Evolutionary conservation across 2,113 vertebrate genomes (phyloP).

Genomic region (Sakesphorus luctuosus): DNA sequence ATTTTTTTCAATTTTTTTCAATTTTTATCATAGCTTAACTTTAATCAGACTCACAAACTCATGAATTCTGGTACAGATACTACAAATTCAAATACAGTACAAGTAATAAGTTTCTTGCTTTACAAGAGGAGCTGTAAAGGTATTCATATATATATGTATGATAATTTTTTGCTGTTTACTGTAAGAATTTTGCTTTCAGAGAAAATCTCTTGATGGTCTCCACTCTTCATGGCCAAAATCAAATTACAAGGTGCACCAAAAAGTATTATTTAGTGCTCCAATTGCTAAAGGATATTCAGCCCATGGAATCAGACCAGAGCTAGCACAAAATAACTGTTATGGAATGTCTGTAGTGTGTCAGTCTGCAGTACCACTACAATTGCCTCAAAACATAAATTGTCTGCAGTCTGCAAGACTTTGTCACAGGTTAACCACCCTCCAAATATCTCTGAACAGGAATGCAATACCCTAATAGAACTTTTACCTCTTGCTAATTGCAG

Average conservation of each 20-base stretch:
- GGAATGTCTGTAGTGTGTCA: not conserved
- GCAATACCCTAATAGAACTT: not conserved
- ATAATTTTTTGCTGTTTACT: not conserved
- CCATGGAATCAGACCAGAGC: not conserved
- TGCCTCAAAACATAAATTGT: not conserved
- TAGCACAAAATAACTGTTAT: not conserved
- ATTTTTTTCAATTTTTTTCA: too few species aligned
- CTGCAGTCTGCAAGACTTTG: not conserved
- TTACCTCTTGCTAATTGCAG: not conserved
- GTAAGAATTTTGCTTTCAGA: not conserved
- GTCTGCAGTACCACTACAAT: not conserved
- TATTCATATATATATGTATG: not conserved
- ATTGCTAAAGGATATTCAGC: not conserved
- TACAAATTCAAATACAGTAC: not conserved
- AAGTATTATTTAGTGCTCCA: not conserved
- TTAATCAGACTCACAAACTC: not conserved
- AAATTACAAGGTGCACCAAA: not conserved
- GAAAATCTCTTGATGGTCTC: not conserved
- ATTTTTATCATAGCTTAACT: not conserved
- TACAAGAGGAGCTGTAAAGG: not conserved
- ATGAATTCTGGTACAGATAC: not conserved
- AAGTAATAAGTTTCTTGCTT: not conserved
- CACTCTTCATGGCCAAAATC: accelerated
- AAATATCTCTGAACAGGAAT: not conserved
- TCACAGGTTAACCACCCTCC: not conserved